These are phyloP conservation scores for Nesometra sesokonis DNA, from an alignment of 35 echinoderm and acorn worm species.

Conservation along the genomic window DNA sequence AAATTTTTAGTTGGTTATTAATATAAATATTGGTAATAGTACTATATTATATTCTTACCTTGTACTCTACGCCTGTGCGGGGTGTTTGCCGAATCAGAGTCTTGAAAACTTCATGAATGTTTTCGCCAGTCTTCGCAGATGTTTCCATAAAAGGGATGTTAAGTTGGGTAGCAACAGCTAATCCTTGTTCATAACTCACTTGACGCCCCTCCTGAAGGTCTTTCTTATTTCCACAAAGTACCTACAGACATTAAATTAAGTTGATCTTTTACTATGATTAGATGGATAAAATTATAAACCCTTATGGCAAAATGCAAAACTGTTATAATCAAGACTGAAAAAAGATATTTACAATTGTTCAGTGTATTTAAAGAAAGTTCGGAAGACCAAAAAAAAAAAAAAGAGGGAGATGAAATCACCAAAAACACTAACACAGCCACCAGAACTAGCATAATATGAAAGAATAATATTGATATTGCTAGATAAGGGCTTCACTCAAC, in stretches of 20 bases:
- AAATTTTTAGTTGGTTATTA: too few species aligned
- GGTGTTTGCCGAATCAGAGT: constrained; percentile 51
- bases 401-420: too few species aligned
- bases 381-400: too few species aligned
- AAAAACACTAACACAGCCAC: too few species aligned
- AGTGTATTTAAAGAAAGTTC: too few species aligned
- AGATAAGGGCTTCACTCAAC: too few species aligned
- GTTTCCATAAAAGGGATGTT: constrained; percentile 60
- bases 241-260: constrained; percentile 6
- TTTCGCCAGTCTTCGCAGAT: constrained; percentile 70
- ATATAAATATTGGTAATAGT: too few species aligned
- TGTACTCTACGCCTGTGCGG: constrained; percentile 36
- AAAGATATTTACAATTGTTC: too few species aligned
- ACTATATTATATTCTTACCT: constrained; percentile 10
- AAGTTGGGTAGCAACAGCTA: constrained; percentile 32
- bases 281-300: background rate
- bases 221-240: constrained; percentile 68
- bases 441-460: too few species aligned
- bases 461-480: too few species aligned
- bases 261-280: background rate
- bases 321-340: too few species aligned
- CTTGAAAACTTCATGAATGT: constrained; percentile 50
- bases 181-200: constrained; percentile 41
- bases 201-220: constrained; percentile 61
- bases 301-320: too few species aligned